Conservation (phyloP, 2,797 vertebrate species). For the Lutjanus campechanus region DNA sequence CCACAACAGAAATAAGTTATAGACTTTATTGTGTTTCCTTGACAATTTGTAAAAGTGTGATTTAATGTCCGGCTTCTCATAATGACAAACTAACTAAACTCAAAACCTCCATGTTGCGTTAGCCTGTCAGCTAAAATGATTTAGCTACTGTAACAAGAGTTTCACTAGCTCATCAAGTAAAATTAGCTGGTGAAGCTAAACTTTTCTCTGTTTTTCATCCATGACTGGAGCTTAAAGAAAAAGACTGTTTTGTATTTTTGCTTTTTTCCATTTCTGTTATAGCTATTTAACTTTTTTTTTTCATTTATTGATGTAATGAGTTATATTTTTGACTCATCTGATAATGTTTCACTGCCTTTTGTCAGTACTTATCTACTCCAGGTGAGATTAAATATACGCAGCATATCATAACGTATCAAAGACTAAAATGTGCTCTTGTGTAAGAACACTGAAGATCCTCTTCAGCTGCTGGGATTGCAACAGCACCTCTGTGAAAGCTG, state of each 20-base stretch:
- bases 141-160: too few species aligned
- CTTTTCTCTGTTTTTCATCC: not conserved
- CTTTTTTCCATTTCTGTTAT: too few species aligned
- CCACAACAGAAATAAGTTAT: not conserved
- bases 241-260: not conserved
- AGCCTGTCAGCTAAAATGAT: too few species aligned
- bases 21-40: not conserved
- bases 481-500: constrained; percentile 25
- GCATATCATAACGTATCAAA: not conserved
- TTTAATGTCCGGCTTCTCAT: too few species aligned
- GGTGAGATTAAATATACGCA: not conserved
- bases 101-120: too few species aligned
- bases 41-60: not conserved
- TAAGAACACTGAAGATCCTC: not conserved
- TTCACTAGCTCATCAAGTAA: too few species aligned
- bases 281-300: too few species aligned
- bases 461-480: constrained; percentile 35
- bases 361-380: not conserved
- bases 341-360: not conserved
- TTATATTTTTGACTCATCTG: not conserved
- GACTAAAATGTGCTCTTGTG: not conserved
- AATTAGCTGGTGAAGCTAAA: not conserved
- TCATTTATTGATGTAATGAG: not conserved
- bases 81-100: too few species aligned
- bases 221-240: not conserved